These are phyloP conservation scores for Cecidostiba fungosa DNA, from an alignment of 2,888 invertebrate species.

Conservation along the genomic window DNA sequence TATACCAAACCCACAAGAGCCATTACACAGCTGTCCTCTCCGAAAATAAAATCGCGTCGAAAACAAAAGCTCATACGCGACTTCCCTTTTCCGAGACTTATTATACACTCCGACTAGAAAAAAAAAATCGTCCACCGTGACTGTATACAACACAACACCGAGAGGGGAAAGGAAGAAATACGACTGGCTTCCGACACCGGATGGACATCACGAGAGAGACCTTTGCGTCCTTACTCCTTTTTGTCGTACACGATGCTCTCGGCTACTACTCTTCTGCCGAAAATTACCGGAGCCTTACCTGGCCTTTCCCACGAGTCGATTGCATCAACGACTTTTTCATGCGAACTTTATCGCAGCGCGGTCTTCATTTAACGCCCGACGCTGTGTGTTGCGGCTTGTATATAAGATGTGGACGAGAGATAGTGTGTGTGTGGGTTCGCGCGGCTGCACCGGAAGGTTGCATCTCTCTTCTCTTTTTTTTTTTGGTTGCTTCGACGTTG, in stretches of 20 bases:
- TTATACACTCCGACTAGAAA: conserved; percentile 24
- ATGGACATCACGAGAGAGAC: conserved; percentile 20
- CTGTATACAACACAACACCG: neutral
- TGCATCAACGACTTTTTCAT: conserved; percentile 52
- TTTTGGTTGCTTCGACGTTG: neutral
- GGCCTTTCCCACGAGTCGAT: conserved; percentile 59
- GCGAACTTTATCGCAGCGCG: conserved; percentile 41
- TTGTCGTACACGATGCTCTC: neutral
- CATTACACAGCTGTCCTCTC: neutral
- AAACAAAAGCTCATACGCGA: conserved; percentile 19
- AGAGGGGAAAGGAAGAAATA: conserved; percentile 15
- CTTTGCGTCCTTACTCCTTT: neutral
- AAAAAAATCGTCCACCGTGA: conserved; percentile 51
- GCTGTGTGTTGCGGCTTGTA: conserved; percentile 1
- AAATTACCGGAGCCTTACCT: conserved; percentile 40
- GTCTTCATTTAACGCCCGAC: conserved; percentile 47
- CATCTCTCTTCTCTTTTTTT: neutral
- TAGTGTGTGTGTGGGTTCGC: neutral
- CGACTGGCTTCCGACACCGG: conserved; percentile 55
- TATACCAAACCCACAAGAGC: neutral
- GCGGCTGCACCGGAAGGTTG: conserved; percentile 25
- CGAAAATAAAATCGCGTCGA: neutral
- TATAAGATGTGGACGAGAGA: conserved; percentile 30
- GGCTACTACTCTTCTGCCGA: conserved; percentile 47
- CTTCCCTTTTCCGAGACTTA: conserved; percentile 8